A percentile compares a stretch with the other conserved stretches of the same genome.
These are phyloP conservation scores for Scaptomyza cyrtandrae DNA, from an alignment of 2,888 invertebrate species.

Conservation along the genomic window DNA sequence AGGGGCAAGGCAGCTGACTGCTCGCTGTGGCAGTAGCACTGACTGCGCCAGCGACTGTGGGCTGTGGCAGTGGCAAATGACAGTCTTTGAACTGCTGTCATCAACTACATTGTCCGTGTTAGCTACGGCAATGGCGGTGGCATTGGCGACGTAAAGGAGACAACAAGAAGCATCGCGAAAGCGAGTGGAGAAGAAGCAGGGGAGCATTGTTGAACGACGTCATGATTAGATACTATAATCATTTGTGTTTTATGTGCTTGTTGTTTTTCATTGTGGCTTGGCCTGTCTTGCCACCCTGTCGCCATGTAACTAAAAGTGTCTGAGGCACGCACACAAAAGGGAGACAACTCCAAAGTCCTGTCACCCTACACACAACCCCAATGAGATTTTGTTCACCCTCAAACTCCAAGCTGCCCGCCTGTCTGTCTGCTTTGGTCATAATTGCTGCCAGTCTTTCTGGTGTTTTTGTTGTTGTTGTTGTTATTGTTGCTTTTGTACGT, in stretches of 20 bases:
- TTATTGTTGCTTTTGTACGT: slow-evolving; percentile 33
- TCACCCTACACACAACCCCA: neutral
- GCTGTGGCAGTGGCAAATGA: slow-evolving; percentile 62
- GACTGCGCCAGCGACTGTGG: slow-evolving; percentile 7
- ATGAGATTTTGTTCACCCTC: no score
- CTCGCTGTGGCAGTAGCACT: neutral
- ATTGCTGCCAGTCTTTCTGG: slow-evolving; percentile 37
- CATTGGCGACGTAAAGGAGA: neutral
- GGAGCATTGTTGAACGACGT: slow-evolving; percentile 53
- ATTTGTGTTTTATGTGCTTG: slow-evolving; percentile 79
- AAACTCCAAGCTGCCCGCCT: slow-evolving; percentile 27
- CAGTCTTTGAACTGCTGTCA: slow-evolving; percentile 78
- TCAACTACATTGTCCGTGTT: slow-evolving; percentile 73
- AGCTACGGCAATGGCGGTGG: slow-evolving; percentile 19
- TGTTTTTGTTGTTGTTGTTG: slow-evolving; percentile 13
- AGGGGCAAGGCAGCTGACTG: slow-evolving; percentile 16
- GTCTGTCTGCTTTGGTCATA: slow-evolving; percentile 50
- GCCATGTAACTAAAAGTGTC: slow-evolving; percentile 55
- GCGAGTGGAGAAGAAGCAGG: neutral
- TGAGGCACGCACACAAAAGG: slow-evolving; percentile 56
- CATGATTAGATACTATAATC: slow-evolving; percentile 81
- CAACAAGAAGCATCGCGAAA: neutral
- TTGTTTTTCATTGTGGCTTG: slow-evolving; percentile 68
- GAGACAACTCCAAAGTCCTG: slow-evolving; percentile 8
- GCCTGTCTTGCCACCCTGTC: slow-evolving; percentile 36